Conservation (phyloP, 2,113 vertebrate species). For the Origma solitaria region DNA sequence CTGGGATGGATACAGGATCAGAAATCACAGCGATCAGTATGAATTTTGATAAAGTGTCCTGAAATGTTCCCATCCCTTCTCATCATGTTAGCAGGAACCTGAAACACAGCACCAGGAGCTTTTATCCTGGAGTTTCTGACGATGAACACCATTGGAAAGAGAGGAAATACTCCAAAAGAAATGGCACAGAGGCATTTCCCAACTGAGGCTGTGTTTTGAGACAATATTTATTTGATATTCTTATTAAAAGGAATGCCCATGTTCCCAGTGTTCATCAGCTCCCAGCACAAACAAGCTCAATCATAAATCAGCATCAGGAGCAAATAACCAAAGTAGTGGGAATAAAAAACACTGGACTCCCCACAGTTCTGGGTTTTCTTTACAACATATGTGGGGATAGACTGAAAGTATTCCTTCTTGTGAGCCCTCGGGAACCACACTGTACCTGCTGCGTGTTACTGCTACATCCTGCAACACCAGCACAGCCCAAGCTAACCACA, state of each 20-base stretch:
- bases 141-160: neutral
- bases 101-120: neutral
- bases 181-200: neutral
- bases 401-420: neutral
- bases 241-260: neutral
- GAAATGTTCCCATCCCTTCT: neutral
- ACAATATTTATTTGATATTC: neutral
- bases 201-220: neutral
- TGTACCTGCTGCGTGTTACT: no score
- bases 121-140: neutral
- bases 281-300: neutral
- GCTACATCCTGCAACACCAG: neutral
- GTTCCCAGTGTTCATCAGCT: neutral
- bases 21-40: accelerated
- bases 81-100: neutral
- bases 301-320: neutral
- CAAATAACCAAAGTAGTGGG: neutral
- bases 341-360: neutral
- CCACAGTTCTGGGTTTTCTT: neutral
- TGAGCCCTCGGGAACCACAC: neutral
- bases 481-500: neutral
- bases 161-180: neutral
- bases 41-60: neutral
- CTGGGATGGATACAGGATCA: neutral
- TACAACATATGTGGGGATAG: accelerated